Conservation (phyloP, 2,888 invertebrate species). For the Candidula unifasciata region DNA sequence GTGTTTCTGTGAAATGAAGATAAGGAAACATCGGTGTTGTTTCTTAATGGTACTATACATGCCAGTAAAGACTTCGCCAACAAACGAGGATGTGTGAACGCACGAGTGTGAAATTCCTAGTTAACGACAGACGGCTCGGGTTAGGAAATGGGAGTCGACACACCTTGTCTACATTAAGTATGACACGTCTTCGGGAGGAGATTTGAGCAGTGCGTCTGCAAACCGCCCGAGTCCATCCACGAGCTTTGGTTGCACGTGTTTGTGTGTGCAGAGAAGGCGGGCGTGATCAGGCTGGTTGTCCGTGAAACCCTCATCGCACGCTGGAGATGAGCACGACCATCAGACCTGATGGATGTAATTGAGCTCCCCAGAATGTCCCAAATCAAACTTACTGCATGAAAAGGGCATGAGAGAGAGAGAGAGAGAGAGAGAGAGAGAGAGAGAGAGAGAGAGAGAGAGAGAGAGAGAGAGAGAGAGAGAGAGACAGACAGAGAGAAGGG, state of each 20-base stretch:
- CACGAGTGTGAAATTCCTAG: neutral
- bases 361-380: too few relatives aligned
- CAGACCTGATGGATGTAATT: too few relatives aligned
- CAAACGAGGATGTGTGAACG: neutral
- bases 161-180: constrained; percentile 8
- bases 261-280: neutral
- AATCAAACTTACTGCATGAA: too few relatives aligned
- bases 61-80: neutral
- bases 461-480: constrained; percentile 30
- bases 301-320: neutral
- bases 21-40: neutral
- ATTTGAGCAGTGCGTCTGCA: neutral
- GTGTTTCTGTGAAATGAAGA: neutral
- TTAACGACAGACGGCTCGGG: neutral
- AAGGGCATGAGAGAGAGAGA: neutral
- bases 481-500: neutral
- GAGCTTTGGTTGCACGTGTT: neutral
- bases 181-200: neutral
- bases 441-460: neutral
- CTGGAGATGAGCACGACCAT: neutral
- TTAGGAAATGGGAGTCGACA: neutral
- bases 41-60: neutral
- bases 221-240: neutral
- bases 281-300: neutral
- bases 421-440: neutral